Evolutionary conservation across 2,888 invertebrate genomes (phyloP).

Genomic region (Busseola fusca): DNA sequence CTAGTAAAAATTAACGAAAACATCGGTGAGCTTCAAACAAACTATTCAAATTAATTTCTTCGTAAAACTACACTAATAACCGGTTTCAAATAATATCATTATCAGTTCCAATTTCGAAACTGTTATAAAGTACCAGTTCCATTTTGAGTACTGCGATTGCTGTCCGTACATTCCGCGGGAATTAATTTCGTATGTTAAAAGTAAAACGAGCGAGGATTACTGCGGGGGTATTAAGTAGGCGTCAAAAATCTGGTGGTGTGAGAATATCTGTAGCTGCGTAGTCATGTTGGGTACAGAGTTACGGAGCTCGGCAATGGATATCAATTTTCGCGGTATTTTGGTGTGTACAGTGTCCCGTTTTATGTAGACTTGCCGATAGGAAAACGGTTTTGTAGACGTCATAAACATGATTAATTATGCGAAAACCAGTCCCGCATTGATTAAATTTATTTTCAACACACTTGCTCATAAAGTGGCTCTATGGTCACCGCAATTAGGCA

Average conservation of each 20-base stretch:
- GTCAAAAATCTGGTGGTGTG: slow-evolving; percentile 64
- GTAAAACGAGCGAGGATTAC: slow-evolving; percentile 66
- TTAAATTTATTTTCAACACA: no score
- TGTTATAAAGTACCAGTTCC: slow-evolving; percentile 29
- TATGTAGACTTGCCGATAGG: background rate
- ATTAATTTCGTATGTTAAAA: slow-evolving; percentile 77
- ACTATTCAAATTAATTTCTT: background rate
- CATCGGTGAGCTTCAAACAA: background rate
- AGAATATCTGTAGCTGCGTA: slow-evolving; percentile 28
- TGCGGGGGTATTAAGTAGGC: slow-evolving; percentile 67
- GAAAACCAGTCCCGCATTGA: no score
- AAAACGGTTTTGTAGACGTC: background rate
- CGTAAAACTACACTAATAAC: background rate
- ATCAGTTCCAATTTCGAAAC: slow-evolving; percentile 28
- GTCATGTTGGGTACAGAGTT: slow-evolving; percentile 18
- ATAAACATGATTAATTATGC: background rate
- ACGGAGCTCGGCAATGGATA: slow-evolving; percentile 29
- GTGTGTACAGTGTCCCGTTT: slow-evolving; percentile 15
- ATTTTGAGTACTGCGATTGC: slow-evolving; percentile 35
- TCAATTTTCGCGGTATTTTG: slow-evolving; percentile 43
- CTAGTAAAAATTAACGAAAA: background rate
- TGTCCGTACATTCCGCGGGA: slow-evolving; percentile 62
- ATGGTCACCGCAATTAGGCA: no score
- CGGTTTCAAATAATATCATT: slow-evolving; percentile 4
- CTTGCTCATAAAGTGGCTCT: no score